Conservation (phyloP, 2,113 vertebrate species). For the Urocynchramus pylzowi region DNA sequence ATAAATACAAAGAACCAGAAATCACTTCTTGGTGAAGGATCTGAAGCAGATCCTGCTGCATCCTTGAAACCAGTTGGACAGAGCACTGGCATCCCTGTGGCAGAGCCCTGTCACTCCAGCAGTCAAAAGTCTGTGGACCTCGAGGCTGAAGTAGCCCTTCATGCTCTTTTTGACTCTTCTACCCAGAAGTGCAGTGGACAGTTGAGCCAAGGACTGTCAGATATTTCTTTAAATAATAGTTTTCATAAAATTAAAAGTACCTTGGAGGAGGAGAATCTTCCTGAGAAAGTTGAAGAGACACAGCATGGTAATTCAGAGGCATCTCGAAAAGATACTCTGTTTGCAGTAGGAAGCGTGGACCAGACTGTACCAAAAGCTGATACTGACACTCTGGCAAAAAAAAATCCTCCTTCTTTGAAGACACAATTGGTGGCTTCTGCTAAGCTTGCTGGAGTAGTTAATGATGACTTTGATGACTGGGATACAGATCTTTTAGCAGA, state of each 20-base stretch:
- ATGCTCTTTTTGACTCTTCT: conserved; percentile 87
- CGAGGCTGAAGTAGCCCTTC: conserved; percentile 81
- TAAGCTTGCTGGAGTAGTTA: neutral
- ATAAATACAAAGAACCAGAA: neutral
- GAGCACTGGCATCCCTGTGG: conserved; percentile 1
- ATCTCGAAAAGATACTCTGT: neutral
- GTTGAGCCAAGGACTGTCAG: conserved; percentile 76
- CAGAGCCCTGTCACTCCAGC: neutral
- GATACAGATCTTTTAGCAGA: conserved; percentile 79
- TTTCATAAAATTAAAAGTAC: conserved; percentile 18
- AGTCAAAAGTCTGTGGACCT: conserved; percentile 65
- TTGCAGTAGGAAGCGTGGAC: accelerated
- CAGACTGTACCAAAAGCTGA: neutral
- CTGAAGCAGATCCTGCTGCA: neutral
- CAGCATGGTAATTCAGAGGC: neutral
- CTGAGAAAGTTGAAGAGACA: neutral
- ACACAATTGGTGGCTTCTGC: neutral
- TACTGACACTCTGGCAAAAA: neutral
- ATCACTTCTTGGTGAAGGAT: neutral
- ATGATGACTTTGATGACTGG: conserved; percentile 84
- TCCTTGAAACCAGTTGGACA: conserved; percentile 36
- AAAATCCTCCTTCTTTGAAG: neutral
- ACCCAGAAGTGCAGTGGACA: conserved; percentile 81
- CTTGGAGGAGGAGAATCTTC: conserved; percentile 10
- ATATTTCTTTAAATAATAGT: conserved; percentile 23